Evolutionary conservation across 2,113 vertebrate species (phyloP).

Genomic region (Prietella phreatophila): DNA sequence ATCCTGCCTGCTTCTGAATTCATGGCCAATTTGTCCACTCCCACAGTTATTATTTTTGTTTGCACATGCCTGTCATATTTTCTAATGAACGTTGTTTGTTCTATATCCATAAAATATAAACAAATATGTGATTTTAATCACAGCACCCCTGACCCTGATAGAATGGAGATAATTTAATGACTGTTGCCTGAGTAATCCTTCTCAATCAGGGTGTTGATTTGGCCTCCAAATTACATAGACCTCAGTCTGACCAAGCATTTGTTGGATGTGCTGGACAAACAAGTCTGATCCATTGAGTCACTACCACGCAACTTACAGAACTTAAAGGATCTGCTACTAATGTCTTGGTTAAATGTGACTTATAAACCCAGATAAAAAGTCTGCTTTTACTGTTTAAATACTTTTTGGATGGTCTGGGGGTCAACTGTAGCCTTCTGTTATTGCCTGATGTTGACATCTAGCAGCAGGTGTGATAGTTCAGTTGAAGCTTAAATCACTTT

Average conservation of each 20-base stretch:
- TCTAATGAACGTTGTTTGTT: background rate
- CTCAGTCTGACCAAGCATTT: too few relatives aligned
- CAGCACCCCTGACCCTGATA: background rate
- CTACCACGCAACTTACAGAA: too few relatives aligned
- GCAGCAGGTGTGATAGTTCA: background rate
- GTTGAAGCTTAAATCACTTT: too few relatives aligned
- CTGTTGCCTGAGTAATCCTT: too few relatives aligned
- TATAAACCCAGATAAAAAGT: background rate
- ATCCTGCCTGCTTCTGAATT: background rate
- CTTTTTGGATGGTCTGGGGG: background rate
- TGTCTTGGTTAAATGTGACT: background rate
- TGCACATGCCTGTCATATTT: background rate
- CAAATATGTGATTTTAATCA: background rate
- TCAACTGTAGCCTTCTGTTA: too few relatives aligned
- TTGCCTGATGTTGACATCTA: background rate
- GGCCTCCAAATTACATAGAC: too few relatives aligned
- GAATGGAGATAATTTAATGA: too few relatives aligned
- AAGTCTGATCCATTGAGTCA: too few relatives aligned
- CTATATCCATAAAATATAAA: background rate
- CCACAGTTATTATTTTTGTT: background rate
- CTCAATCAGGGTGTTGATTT: too few relatives aligned
- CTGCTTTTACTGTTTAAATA: background rate
- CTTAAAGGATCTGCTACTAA: too few relatives aligned
- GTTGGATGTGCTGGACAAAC: too few relatives aligned
- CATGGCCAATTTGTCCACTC: too few relatives aligned